Evolutionary conservation across 1,140 invertebrate species (phyloP).

Genomic region (Stenopsyche tienmushanensis): DNA sequence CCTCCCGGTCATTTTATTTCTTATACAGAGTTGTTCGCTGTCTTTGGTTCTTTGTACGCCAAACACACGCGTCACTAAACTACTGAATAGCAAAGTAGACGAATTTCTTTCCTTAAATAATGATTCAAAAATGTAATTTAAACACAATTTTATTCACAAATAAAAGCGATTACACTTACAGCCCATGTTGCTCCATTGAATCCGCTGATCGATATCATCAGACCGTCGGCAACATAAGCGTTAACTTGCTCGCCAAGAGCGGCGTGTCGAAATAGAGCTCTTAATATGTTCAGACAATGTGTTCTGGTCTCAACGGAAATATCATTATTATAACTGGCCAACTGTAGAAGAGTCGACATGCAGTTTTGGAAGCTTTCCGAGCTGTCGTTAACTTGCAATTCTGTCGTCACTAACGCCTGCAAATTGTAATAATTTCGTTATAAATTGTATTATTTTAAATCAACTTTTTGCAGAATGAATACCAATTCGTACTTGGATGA

Average conservation of each 20-base stretch:
- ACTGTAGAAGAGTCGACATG: constrained; percentile 60
- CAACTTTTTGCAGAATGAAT: background rate
- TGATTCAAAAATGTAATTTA: constrained; percentile 34
- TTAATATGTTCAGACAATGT: constrained; percentile 84
- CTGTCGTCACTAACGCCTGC: constrained; percentile 72
- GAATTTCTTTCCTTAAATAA: constrained; percentile 87
- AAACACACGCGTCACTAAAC: constrained; percentile 86
- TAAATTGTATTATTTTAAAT: background rate
- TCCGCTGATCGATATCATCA: constrained; percentile 72
- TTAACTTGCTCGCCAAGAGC: constrained; percentile 71
- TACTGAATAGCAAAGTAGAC: constrained; percentile 79
- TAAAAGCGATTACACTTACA: constrained; percentile 56
- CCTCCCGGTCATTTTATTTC: constrained; percentile 75
- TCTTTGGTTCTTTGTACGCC: constrained; percentile 79
- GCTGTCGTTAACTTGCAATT: constrained; percentile 58
- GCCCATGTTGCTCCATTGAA: constrained; percentile 78
- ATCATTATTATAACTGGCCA: constrained; percentile 21
- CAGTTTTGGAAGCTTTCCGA: constrained; percentile 61
- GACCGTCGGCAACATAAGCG: constrained; percentile 69
- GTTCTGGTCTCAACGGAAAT: constrained; percentile 59
- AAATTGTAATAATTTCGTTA: constrained; percentile 40
- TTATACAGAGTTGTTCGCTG: constrained; percentile 67
- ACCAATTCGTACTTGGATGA: constrained; percentile 68
- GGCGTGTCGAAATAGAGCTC: constrained; percentile 76
- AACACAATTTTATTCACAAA: background rate